Evolutionary conservation across 2,888 invertebrate genomes (phyloP).

Genomic region (Desoria tigrina): DNA sequence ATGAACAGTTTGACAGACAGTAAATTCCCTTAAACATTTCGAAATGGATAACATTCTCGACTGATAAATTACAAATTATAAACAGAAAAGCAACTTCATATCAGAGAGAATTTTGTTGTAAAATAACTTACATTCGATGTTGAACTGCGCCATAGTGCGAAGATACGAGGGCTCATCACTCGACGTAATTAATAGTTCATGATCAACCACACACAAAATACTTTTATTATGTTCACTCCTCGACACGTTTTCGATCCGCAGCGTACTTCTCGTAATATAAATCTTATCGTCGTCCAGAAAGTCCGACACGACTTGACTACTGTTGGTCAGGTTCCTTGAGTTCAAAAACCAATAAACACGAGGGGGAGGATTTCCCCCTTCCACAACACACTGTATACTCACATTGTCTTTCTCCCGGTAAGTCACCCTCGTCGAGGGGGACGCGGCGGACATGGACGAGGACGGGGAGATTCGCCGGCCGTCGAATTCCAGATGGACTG

Average conservation of each 20-base stretch:
- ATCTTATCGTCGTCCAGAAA: constrained; percentile 53
- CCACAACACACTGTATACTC: constrained; percentile 52
- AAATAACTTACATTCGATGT: constrained; percentile 70
- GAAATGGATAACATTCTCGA: too few relatives aligned
- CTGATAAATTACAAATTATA: too few relatives aligned
- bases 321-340: constrained; percentile 50
- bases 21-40: too few relatives aligned
- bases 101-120: too few relatives aligned
- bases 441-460: constrained; percentile 38
- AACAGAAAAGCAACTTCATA: too few relatives aligned
- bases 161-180: constrained; percentile 54
- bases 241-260: constrained; percentile 72
- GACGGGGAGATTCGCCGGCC: constrained; percentile 58
- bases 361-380: constrained; percentile 51
- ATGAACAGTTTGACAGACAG: too few relatives aligned
- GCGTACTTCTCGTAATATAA: constrained; percentile 61
- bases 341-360: constrained; percentile 51
- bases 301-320: constrained; percentile 45
- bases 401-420: constrained; percentile 53
- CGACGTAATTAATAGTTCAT: constrained; percentile 64
- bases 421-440: constrained; percentile 44
- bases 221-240: constrained; percentile 85
- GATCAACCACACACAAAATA: constrained; percentile 76
- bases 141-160: constrained; percentile 60
- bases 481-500: constrained; percentile 83